Base-by-base conservation (phyloP, 1,140 invertebrate genomes). In the Drosophila lowei region DNA sequence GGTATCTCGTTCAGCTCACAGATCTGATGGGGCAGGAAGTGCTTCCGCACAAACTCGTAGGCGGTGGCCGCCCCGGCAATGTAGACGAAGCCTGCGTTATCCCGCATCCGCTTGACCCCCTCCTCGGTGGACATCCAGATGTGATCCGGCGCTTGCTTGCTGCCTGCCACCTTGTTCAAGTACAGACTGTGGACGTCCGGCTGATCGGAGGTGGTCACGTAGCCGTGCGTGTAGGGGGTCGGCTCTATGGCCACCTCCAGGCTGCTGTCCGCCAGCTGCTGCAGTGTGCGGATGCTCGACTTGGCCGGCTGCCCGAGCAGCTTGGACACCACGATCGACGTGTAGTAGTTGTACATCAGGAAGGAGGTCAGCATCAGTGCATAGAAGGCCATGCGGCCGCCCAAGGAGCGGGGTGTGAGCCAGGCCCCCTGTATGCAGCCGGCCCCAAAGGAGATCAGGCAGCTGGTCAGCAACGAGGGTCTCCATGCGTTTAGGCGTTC, bases 261-360 rank as follows among this genome's bases (percentile, higher is more conserved):
- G n/a, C 58, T 68, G 65, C 90, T 90, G 21, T 91, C 90, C 1
- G 90, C 90, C 30, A 91, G 56, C 30, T 91, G 88, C 23, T 86
- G 67, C 6, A 91, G 47, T 2, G 65, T 91, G 25, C 77, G 77
- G 9, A 91, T 91, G 53, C 50, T 79, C 7, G 90, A 90, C 49
- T 78, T 84, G 7, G 74, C 68, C 0, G 85, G 75, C 13, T 75
- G 63, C 0, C 85, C 90, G 49, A 91, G 25, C 13, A 91, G 43
- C 6, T 71, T 74, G 15, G 90, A 90, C 0, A 91, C 89, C 46
- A 91, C 85, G 42, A 91, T 60, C 2, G 90, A 91, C 5, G 90
- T 91, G 49, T 91, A 91, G 55, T 91, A 91, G 44, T 91, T 91
- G 58, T 91, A 90, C 60, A 91, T 77, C 0, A 91, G 43, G 28